phyloP scores from a whole-genome alignment of 2,113 vertebrate species.

The Triplophysa tibetana region DNA sequence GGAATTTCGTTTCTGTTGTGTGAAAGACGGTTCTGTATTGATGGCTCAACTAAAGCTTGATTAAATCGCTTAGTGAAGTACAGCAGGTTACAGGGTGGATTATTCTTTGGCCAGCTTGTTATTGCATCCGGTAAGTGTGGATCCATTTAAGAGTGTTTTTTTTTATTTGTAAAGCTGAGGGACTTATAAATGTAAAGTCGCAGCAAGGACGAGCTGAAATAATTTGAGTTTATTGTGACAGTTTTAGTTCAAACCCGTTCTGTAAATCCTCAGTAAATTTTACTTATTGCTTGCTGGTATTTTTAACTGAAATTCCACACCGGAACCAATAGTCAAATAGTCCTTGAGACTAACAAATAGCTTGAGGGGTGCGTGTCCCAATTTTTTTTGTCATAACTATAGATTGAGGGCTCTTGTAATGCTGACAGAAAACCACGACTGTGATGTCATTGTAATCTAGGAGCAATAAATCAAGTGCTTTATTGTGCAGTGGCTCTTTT shows the following conservation, averaged over 20 bases:
- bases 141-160: too few relatives aligned
- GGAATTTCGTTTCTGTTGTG: background rate
- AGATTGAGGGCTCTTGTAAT: conserved; percentile 40
- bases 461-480: conserved; percentile 27
- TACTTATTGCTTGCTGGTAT: background rate
- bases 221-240: too few relatives aligned
- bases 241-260: background rate
- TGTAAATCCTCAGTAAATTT: background rate
- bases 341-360: background rate
- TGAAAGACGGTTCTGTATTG: background rate
- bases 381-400: conserved; percentile 16
- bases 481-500: conserved; percentile 42
- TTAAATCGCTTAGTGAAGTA: background rate
- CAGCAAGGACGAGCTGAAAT: too few relatives aligned
- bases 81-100: too few relatives aligned
- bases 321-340: background rate
- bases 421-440: conserved; percentile 16
- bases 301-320: background rate
- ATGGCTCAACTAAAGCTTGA: background rate
- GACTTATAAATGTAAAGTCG: too few relatives aligned
- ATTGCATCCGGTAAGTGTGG: too few relatives aligned
- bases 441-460: conserved; percentile 45
- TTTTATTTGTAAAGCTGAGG: too few relatives aligned
- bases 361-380: background rate
- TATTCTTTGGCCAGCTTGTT: too few relatives aligned